Conservation (phyloP, 2,113 vertebrate species). For the Colistium nudipinnis region DNA sequence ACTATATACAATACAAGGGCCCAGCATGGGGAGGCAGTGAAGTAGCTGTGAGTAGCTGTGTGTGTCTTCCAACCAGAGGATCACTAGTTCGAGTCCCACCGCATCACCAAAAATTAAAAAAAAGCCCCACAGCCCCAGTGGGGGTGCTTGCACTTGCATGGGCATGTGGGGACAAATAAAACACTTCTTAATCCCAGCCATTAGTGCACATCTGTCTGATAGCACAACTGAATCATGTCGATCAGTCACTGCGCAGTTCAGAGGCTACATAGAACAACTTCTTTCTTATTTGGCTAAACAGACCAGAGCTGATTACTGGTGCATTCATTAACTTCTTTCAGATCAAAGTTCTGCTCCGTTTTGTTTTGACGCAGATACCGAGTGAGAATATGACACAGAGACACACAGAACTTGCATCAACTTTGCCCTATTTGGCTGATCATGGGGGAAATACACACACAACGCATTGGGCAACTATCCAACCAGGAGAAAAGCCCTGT, state of each 20-base stretch:
- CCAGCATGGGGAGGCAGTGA: too few relatives aligned
- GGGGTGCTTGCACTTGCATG: too few relatives aligned
- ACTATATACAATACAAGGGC: too few relatives aligned
- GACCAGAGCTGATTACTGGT: background rate
- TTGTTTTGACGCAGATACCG: slow-evolving; percentile 5
- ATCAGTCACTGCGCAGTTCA: background rate
- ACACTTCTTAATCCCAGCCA: too few relatives aligned
- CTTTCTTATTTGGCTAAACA: background rate
- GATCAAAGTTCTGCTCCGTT: slow-evolving; percentile 53
- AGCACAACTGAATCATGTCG: background rate
- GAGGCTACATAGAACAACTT: background rate
- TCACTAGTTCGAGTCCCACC: too few relatives aligned
- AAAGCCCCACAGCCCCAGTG: too few relatives aligned
- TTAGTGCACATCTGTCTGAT: background rate
- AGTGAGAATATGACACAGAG: slow-evolving; percentile 45
- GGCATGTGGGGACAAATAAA: too few relatives aligned
- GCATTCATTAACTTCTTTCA: slow-evolving; percentile 62
- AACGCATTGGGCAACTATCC: background rate
- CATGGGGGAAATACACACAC: background rate
- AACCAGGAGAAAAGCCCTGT: background rate
- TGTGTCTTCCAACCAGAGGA: too few relatives aligned
- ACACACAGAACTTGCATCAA: slow-evolving; percentile 28
- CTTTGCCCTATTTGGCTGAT: slow-evolving; percentile 35
- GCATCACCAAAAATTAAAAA: too few relatives aligned
- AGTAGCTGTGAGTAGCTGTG: too few relatives aligned